Conservation (phyloP, 2,888 invertebrate genomes). For the Lymantria monacha region DNA sequence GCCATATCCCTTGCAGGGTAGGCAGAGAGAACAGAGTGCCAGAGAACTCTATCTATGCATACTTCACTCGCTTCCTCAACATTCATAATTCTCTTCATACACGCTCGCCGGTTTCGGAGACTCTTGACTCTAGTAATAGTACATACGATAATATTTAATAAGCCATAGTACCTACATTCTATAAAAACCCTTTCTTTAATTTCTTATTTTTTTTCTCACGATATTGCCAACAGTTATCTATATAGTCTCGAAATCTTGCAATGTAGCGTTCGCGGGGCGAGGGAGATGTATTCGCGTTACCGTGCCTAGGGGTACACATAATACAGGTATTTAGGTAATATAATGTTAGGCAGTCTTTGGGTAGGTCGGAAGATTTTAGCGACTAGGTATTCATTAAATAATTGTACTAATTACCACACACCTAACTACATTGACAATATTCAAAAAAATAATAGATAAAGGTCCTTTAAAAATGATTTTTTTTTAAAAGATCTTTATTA, state of each 20-base stretch:
- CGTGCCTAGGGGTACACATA: conserved; percentile 66
- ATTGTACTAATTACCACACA: conserved; percentile 57
- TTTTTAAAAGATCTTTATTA: conserved; percentile 29
- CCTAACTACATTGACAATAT: conserved; percentile 57
- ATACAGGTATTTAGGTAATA: conserved; percentile 66
- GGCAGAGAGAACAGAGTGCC: too few species aligned
- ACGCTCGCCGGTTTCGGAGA: too few species aligned
- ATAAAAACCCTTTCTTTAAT: too few species aligned
- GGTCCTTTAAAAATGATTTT: conserved; percentile 32
- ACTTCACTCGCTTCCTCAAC: too few species aligned
- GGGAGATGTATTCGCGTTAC: conserved; percentile 51
- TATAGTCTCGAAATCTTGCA: conserved; percentile 48
- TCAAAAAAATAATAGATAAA: conserved; percentile 38
- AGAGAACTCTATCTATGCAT: too few species aligned
- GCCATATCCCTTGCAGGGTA: too few species aligned
- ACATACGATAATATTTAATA: too few species aligned
- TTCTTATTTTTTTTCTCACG: too few species aligned
- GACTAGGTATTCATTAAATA: conserved; percentile 60
- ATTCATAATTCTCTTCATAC: too few species aligned
- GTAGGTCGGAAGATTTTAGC: conserved; percentile 82
- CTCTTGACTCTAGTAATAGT: too few species aligned
- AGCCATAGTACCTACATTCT: too few species aligned
- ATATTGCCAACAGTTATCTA: too few species aligned
- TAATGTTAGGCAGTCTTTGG: conserved; percentile 82
- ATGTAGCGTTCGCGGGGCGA: conserved; percentile 62